Percentiles rank a stretch among this genome's conserved stretches.
These are phyloP conservation scores for Cirrhinus mrigala DNA, from an alignment of 2,797 vertebrate species.

Conservation along the genomic window DNA sequence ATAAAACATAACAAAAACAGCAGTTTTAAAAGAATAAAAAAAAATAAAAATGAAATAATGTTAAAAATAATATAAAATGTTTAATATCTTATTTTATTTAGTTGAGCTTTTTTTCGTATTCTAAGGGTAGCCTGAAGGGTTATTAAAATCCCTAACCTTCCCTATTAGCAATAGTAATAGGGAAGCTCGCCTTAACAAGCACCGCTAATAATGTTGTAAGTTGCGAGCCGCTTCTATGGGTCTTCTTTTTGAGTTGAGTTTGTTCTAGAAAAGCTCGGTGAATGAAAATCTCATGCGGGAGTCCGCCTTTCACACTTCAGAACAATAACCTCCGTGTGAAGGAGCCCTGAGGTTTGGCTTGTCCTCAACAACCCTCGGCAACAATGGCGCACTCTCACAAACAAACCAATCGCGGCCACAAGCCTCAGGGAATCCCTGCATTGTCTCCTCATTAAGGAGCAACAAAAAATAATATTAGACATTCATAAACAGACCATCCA, in stretches of 20 bases:
- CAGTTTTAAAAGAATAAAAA: neutral
- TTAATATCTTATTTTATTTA: no score
- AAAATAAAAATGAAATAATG: no score
- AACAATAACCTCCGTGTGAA: constrained; percentile 70
- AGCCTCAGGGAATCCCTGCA: constrained; percentile 40
- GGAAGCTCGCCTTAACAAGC: neutral
- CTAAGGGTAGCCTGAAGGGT: neutral
- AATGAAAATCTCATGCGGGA: constrained; percentile 51
- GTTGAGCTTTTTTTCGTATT: neutral
- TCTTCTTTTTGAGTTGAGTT: constrained; percentile 44
- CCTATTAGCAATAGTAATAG: neutral
- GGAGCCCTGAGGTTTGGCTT: constrained; percentile 68
- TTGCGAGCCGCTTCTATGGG: constrained; percentile 45
- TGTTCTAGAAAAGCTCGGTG: constrained; percentile 48
- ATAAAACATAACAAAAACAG: neutral
- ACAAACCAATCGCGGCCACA: constrained; percentile 69
- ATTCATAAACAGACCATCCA: constrained; percentile 73
- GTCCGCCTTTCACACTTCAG: constrained; percentile 59
- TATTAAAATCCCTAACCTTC: neutral
- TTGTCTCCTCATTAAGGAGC: constrained; percentile 37
- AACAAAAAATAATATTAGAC: constrained; percentile 21
- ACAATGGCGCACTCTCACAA: constrained; percentile 75
- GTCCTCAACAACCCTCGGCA: constrained; percentile 64
- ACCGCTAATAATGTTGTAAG: constrained; percentile 8
- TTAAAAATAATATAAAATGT: no score